These are phyloP conservation scores for Phalacrocorax aristotelis DNA, from an alignment of 2,113 vertebrate species.

Conservation along the genomic window DNA sequence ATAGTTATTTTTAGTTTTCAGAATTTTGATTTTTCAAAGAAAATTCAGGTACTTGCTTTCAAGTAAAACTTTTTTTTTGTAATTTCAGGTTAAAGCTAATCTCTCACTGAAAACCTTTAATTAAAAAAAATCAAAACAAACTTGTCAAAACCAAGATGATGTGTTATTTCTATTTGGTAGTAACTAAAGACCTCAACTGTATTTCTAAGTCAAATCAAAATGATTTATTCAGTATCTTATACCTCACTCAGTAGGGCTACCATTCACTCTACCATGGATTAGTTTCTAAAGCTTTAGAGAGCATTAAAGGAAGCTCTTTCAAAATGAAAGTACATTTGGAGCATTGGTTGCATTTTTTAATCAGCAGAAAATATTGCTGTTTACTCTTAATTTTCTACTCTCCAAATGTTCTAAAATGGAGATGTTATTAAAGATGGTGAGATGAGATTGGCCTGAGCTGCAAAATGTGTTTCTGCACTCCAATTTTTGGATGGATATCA, in stretches of 20 bases:
- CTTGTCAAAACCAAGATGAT: background rate
- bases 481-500: background rate
- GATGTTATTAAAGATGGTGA: background rate
- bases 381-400: constrained; percentile 11
- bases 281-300: background rate
- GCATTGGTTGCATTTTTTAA: background rate
- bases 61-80: background rate
- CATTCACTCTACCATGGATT: background rate
- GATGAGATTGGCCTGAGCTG: background rate
- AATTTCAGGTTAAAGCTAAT: background rate
- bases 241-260: background rate
- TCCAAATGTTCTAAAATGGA: background rate
- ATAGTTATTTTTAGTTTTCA: background rate
- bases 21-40: background rate
- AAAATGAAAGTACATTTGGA: background rate
- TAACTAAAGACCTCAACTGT: background rate
- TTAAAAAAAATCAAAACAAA: background rate
- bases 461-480: background rate
- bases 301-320: background rate
- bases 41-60: background rate
- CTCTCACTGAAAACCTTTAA: background rate
- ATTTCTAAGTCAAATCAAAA: background rate
- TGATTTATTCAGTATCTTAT: background rate
- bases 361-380: background rate
- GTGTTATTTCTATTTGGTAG: background rate